A percentile compares a stretch with the other conserved stretches of the same genome.
Evolutionary conservation across 2,888 invertebrate species (phyloP).

Genomic region (Invenusta paracnida): DNA sequence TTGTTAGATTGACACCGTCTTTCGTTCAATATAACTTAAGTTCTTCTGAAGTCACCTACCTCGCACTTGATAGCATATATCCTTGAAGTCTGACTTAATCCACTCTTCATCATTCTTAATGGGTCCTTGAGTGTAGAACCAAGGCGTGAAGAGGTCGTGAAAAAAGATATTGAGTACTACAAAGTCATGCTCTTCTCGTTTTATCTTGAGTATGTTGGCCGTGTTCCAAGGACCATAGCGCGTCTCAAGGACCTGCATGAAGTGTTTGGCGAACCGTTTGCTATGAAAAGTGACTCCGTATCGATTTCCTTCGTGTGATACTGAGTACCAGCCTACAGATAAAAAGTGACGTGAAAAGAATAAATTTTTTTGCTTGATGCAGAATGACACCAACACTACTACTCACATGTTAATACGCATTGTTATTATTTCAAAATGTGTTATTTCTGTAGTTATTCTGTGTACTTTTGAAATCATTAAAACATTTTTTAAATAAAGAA

Average conservation of each 20-base stretch:
- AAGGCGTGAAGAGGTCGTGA: conserved; percentile 44
- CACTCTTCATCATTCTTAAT: conserved; percentile 45
- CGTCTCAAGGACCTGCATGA: conserved; percentile 38
- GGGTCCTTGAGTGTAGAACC: conserved; percentile 43
- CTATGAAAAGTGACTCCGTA: conserved; percentile 43
- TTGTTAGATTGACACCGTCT: no score
- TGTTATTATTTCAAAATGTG: no score
- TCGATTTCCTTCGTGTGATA: conserved; percentile 43
- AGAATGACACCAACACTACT: no score
- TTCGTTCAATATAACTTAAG: no score
- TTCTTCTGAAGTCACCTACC: no score
- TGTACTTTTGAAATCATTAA: not conserved
- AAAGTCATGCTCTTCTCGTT: conserved; percentile 43
- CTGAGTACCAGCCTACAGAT: conserved; percentile 40
- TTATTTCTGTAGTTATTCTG: no score
- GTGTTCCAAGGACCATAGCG: conserved; percentile 43
- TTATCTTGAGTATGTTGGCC: conserved; percentile 41
- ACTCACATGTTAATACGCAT: no score
- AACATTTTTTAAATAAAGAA: not conserved
- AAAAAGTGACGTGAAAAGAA: not conserved
- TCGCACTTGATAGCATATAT: conserved; percentile 36
- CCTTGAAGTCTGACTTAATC: conserved; percentile 42
- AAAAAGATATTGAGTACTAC: conserved; percentile 43
- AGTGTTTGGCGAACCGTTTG: conserved; percentile 40
- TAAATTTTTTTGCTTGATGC: not conserved